Base-by-base conservation (phyloP, 2,888 invertebrate species). In the Chelonus formosanus region DNA sequence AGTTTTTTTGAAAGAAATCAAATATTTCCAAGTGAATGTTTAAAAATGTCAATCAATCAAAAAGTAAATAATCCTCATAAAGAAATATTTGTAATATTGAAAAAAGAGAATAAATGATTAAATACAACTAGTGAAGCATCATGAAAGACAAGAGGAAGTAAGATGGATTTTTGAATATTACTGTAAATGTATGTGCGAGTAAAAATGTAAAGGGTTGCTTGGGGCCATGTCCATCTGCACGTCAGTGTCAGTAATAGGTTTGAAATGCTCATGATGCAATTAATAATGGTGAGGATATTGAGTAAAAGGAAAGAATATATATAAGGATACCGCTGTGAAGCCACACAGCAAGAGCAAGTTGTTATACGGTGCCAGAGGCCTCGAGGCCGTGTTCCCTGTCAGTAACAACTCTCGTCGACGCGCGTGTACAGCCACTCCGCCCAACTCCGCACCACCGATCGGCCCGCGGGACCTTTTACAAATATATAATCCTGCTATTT, bases 401-500 rank as follows among this genome's bases (percentile, higher is more conserved):
- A 43, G 57, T 45, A 57, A 57, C 43, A 57, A 57, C 45, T 57
- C 57, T 57, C 57, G 43, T 45, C 57, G 43, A 57, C 57, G 57
- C 57, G 57, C 52, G 31, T 52, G 52, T 52, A 52, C 52, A 52
- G 34, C 52, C 52, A 52, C 52, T 34, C 31, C 48, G 31, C 5
- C 20, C 48, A 20, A 48, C 52, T 52, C 34, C 52, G 31, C 31
- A 52, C 34, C 31, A 52, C 52, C 32, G 32, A 32, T 8, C 52
- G 8, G 44, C 57, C 57, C 43, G 43, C 57, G 57, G 57, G 57
- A 57, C 57, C 57, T 57, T 57, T 57, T 57, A 40, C 40, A 45
- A 40, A 57, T 45, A 57, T 57, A 57, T 61, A 59, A 58, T 63
- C 53, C 63, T 47, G 50, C 65, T 34, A 56, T 69, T 67, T 57